phyloP scores from a whole-genome alignment of 23 tunicate species.

The Trididemnum clinides region DNA sequence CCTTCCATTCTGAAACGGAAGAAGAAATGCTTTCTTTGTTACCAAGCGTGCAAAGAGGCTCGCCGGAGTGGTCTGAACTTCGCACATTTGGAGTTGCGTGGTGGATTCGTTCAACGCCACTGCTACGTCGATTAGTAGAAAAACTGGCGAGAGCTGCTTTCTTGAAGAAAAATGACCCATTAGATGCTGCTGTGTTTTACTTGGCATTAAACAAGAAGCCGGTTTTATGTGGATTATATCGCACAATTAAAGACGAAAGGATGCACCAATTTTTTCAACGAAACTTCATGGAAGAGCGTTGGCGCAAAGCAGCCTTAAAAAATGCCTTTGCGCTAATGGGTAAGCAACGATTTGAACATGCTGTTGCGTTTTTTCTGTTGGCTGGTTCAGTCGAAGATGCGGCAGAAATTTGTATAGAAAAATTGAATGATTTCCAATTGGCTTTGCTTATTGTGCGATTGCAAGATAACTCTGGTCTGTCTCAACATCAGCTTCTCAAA shows the following conservation, averaged over 20 bases:
- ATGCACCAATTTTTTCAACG: slow-evolving; percentile 86
- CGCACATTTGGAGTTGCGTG: slow-evolving; percentile 78
- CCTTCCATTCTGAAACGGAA: slow-evolving; percentile 97
- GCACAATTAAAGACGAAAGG: slow-evolving; percentile 68
- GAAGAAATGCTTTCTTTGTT: slow-evolving; percentile 84
- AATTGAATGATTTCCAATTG: slow-evolving; percentile 76
- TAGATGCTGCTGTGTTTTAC: slow-evolving; percentile 89
- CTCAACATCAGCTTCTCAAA: slow-evolving; percentile 34
- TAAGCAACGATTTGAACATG: slow-evolving; percentile 81
- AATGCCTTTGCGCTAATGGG: slow-evolving; percentile 98
- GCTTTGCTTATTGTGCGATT: slow-evolving; percentile 80
- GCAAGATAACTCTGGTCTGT: slow-evolving; percentile 29
- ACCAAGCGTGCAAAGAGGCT: slow-evolving; percentile 68
- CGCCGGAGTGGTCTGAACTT: slow-evolving; percentile 83
- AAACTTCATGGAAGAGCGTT: slow-evolving; percentile 84
- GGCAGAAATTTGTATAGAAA: slow-evolving; percentile 89
- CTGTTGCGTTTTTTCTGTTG: slow-evolving; percentile 89
- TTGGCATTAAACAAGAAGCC: slow-evolving; percentile 82
- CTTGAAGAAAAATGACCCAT: slow-evolving; percentile 79
- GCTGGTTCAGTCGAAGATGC: slow-evolving; percentile 88
- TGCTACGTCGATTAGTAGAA: slow-evolving; percentile 67
- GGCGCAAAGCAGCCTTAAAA: slow-evolving; percentile 92
- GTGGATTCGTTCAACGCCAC: slow-evolving; percentile 78
- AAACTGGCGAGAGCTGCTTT: slow-evolving; percentile 86
- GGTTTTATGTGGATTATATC: slow-evolving; percentile 84